These are phyloP conservation scores for Coleophora deauratella DNA, from an alignment of 2,888 invertebrate genomes.

Conservation along the genomic window DNA sequence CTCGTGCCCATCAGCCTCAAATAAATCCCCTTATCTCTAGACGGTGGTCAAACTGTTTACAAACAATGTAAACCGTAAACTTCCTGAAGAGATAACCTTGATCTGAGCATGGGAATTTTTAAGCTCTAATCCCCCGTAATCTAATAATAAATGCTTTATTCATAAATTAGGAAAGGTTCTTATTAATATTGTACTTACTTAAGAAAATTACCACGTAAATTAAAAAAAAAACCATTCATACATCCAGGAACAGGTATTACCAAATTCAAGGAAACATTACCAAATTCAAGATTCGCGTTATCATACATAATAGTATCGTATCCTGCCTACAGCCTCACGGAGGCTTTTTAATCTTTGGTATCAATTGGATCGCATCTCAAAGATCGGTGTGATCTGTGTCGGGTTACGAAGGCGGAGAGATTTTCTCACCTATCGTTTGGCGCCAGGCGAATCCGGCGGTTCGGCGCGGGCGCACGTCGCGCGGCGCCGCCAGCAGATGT, in stretches of 20 bases:
- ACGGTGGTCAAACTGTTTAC: conserved; percentile 23
- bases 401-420: conserved; percentile 34
- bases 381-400: neutral
- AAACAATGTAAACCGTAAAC: conserved; percentile 25
- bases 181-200: too few relatives aligned
- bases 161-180: too few relatives aligned
- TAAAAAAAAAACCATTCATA: too few relatives aligned
- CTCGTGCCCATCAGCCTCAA: conserved; percentile 22
- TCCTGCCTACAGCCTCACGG: conserved; percentile 12
- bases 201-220: too few relatives aligned
- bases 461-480: conserved; percentile 23
- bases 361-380: neutral
- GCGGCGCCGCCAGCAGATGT: conserved; percentile 58
- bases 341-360: conserved; percentile 22
- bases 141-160: neutral
- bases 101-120: neutral
- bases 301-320: too few relatives aligned
- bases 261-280: too few relatives aligned
- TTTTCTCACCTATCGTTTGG: conserved; percentile 61
- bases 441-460: conserved; percentile 35
- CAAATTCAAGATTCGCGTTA: too few relatives aligned
- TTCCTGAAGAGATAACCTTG: conserved; percentile 11
- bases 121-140: neutral
- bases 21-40: neutral
- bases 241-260: too few relatives aligned